Conservation (phyloP, 2,113 vertebrate genomes). For the Empidonax traillii region DNA sequence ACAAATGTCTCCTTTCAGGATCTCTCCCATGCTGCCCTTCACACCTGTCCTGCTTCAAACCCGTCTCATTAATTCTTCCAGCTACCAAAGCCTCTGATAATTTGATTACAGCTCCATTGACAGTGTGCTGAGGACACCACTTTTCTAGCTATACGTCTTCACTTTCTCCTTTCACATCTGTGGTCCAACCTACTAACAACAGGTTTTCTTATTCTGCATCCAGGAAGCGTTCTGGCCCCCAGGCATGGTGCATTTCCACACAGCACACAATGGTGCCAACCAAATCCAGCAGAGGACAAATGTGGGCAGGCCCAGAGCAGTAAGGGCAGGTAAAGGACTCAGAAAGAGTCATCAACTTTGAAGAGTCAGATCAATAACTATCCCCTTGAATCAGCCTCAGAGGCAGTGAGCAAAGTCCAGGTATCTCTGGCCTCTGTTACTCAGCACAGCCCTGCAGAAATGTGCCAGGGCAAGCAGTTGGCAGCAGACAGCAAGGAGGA, state of each 20-base stretch:
- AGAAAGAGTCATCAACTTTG: neutral
- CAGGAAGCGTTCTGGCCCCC: neutral
- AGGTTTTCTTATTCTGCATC: neutral
- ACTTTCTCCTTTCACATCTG: neutral
- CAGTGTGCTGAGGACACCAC: neutral
- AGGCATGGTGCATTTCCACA: neutral
- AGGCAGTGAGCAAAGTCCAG: neutral
- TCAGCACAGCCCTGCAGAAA: neutral
- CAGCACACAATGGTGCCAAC: neutral
- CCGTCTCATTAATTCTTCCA: neutral
- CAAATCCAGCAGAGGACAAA: neutral
- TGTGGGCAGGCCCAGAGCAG: neutral
- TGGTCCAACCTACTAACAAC: neutral
- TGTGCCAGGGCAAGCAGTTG: neutral
- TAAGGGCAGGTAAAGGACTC: neutral
- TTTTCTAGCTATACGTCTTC: neutral
- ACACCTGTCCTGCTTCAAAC: neutral
- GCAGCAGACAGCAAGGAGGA: neutral
- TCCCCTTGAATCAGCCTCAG: neutral
- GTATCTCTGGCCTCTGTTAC: neutral
- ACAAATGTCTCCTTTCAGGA: neutral
- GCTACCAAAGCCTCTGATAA: neutral
- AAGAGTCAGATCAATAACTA: neutral
- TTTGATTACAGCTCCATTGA: neutral
- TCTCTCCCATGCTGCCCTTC: neutral